A percentile compares a stretch with the other conserved stretches of the same genome.
These are phyloP conservation scores for Ceyx margarethae DNA, from an alignment of 2,113 vertebrate genomes.

Conservation along the genomic window DNA sequence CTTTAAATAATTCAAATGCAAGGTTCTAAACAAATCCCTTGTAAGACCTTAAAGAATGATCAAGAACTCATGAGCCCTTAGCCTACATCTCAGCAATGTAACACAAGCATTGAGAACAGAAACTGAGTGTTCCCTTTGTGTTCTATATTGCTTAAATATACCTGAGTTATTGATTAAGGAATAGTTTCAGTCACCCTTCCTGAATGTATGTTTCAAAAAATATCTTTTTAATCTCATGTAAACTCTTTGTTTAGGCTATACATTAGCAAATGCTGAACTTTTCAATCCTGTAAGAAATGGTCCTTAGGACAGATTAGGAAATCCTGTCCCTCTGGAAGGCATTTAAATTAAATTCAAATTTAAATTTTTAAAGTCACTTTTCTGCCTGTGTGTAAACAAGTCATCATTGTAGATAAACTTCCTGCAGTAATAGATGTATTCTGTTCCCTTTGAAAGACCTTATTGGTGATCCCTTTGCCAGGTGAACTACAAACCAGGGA, in stretches of 20 bases:
- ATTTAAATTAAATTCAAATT: no score
- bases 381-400: neutral
- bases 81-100: neutral
- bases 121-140: neutral
- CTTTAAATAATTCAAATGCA: constrained; percentile 7
- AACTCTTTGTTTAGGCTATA: constrained; percentile 37
- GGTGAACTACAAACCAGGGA: neutral
- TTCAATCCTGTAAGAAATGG: constrained; percentile 61
- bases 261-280: constrained; percentile 43
- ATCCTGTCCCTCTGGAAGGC: constrained; percentile 76
- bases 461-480: neutral
- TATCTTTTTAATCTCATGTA: neutral
- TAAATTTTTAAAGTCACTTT: neutral
- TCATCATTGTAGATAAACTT: neutral
- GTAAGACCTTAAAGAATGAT: neutral
- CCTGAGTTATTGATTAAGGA: neutral
- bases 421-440: neutral
- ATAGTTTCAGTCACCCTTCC: neutral
- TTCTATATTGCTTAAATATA: neutral
- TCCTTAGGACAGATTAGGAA: constrained; percentile 78
- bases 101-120: neutral
- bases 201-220: neutral
- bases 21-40: neutral
- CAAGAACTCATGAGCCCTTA: neutral
- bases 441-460: neutral